Evolutionary conservation across 2,113 vertebrate species (phyloP).

Genomic region (Hemiscyllium ocellatum): DNA sequence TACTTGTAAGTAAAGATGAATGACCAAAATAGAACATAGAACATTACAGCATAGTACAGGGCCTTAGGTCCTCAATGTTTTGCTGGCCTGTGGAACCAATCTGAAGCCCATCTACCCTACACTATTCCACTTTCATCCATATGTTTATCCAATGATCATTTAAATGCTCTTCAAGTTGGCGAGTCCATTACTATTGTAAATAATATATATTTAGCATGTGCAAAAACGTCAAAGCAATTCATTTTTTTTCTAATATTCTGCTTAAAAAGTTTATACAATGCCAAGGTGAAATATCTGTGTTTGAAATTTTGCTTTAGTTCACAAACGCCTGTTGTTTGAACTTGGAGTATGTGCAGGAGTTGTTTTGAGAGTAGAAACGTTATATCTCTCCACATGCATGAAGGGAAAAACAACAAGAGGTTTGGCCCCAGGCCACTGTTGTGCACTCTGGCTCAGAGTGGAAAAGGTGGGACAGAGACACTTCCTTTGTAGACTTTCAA

Average conservation of each 20-base stretch:
- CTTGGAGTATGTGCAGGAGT: neutral
- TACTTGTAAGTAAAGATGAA: neutral
- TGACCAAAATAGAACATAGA: too few species aligned
- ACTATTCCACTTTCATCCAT: too few species aligned
- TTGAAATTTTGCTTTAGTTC: neutral
- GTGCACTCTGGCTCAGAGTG: neutral
- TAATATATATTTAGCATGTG: too few species aligned
- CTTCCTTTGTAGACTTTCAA: neutral
- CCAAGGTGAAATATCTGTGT: neutral
- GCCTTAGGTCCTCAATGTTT: too few species aligned
- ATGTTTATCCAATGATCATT: too few species aligned
- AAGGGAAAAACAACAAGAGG: neutral
- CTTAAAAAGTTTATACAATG: neutral
- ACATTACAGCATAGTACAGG: too few species aligned
- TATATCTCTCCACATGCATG: neutral
- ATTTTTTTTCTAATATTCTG: neutral
- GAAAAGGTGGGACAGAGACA: neutral
- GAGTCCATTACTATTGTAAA: too few species aligned
- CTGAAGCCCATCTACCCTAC: too few species aligned
- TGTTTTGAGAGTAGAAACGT: neutral
- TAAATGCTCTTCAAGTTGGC: too few species aligned
- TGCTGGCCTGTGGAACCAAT: too few species aligned
- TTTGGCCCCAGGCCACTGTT: neutral
- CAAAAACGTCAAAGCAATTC: neutral
- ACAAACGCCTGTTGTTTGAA: neutral